These are phyloP conservation scores for Prorops nasuta DNA, from an alignment of 1,140 invertebrate species.

Conservation along the genomic window DNA sequence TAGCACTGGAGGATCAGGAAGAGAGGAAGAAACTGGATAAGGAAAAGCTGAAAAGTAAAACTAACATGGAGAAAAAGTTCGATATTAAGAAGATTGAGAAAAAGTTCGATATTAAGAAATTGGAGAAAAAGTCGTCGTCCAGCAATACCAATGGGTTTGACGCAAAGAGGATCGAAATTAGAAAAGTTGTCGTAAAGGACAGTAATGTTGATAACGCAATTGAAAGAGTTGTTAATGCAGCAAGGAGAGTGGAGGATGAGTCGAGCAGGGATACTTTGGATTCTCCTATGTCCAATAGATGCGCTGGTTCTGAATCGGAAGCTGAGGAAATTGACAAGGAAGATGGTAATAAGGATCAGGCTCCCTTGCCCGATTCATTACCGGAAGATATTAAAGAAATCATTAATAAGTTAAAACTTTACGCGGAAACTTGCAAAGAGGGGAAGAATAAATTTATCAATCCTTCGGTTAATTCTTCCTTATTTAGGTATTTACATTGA, in stretches of 20 bases:
- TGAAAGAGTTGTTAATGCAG: slow-evolving; percentile 60
- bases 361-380: slow-evolving; percentile 61
- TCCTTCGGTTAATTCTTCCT: slow-evolving; percentile 60
- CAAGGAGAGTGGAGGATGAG: slow-evolving; percentile 47
- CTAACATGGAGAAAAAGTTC: slow-evolving; percentile 35
- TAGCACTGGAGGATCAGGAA: slow-evolving; percentile 38
- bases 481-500: slow-evolving; percentile 58
- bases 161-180: slow-evolving; percentile 38
- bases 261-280: slow-evolving; percentile 52
- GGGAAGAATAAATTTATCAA: slow-evolving; percentile 68
- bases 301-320: slow-evolving; percentile 41
- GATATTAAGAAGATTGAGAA: too few species aligned
- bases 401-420: slow-evolving; percentile 61
- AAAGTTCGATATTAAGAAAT: too few species aligned
- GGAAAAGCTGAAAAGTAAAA: slow-evolving; percentile 22
- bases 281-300: slow-evolving; percentile 43
- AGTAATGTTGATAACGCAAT: slow-evolving; percentile 55
- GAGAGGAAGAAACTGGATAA: slow-evolving; percentile 47
- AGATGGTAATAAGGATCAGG: too few species aligned
- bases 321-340: slow-evolving; percentile 48
- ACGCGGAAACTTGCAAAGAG: slow-evolving; percentile 58
- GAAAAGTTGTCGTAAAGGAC: slow-evolving; percentile 37
- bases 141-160: slow-evolving; percentile 40
- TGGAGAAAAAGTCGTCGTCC: slow-evolving; percentile 36
- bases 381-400: slow-evolving; percentile 59